Conservation (phyloP, 2,888 invertebrate genomes). For the Cotesia congregata region DNA sequence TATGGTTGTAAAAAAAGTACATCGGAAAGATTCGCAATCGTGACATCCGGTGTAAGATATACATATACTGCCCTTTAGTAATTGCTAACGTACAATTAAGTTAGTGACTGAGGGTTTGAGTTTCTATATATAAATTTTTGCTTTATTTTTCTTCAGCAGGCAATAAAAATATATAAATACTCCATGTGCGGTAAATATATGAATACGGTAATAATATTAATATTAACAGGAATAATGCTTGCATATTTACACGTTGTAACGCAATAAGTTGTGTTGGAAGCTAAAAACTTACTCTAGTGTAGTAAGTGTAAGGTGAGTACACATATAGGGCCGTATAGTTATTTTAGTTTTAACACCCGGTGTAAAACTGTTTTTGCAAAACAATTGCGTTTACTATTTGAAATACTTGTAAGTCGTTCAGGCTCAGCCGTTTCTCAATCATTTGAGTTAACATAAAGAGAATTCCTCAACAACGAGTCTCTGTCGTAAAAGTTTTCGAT, state of each 20-base stretch:
- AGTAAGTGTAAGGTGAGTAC: too few relatives aligned
- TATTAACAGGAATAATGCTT: too few relatives aligned
- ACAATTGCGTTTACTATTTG: constrained; percentile 8
- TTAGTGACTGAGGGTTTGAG: constrained; percentile 12
- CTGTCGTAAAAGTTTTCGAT: constrained; percentile 28
- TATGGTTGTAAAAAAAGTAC: constrained; percentile 16
- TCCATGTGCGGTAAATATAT: not conserved
- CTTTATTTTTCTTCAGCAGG: not conserved
- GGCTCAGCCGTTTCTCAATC: constrained; percentile 29
- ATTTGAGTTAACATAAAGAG: not conserved
- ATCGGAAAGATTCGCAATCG: constrained; percentile 25
- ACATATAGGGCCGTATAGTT: not conserved
- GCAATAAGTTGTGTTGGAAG: too few relatives aligned
- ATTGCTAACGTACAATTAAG: constrained; percentile 29
- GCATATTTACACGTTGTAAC: too few relatives aligned
- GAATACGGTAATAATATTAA: too few relatives aligned
- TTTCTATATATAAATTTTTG: not conserved
- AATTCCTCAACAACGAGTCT: constrained; percentile 22
- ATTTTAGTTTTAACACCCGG: not conserved
- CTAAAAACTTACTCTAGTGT: too few relatives aligned
- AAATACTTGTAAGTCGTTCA: constrained; percentile 5
- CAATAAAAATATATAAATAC: not conserved
- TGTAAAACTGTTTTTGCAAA: constrained; percentile 3
- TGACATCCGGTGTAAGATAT: constrained; percentile 37
- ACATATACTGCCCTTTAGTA: constrained; percentile 25